phyloP scores from a whole-genome alignment of 2,888 invertebrate genomes.

The Amiota communis region DNA sequence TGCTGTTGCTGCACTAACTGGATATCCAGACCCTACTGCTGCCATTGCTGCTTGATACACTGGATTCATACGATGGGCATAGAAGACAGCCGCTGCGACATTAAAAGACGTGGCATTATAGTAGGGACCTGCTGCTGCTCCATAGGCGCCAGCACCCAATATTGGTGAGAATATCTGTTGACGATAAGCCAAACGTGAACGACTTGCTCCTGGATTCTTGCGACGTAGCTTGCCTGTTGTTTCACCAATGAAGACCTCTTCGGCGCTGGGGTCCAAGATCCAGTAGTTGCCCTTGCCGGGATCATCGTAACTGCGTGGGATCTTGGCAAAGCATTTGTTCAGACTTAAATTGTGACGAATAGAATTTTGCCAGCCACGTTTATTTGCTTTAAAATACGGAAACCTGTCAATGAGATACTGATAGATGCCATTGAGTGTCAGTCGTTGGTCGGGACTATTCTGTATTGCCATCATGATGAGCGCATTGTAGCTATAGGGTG shows the following conservation, averaged over 20 bases:
- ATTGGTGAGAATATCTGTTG: conserved; percentile 74
- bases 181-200: conserved; percentile 90
- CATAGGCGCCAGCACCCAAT: conserved; percentile 57
- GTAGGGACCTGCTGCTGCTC: conserved; percentile 54
- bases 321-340: conserved; percentile 99
- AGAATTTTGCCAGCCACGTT: conserved; percentile 98
- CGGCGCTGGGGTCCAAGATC: conserved; percentile 98
- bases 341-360: conserved; percentile 97
- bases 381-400: conserved; percentile 96
- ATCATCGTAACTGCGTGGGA: conserved; percentile 97
- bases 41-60: conserved; percentile 56
- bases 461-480: conserved; percentile 99
- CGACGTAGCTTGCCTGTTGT: conserved; percentile 96
- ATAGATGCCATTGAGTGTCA: conserved; percentile 97
- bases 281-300: conserved; percentile 99
- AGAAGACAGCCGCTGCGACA: conserved; percentile 68
- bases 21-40: conserved; percentile 5
- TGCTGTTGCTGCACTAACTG: conserved; percentile 31
- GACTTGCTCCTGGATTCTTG: conserved; percentile 90
- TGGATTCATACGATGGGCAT: conserved; percentile 67
- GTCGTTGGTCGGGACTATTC: conserved; percentile 91
- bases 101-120: conserved; percentile 56
- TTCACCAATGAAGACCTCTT: conserved; percentile 98
- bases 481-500: conserved; percentile 98
- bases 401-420: conserved; percentile 98